Percentiles rank a stretch among this genome's conserved stretches.
Conservation (phyloP, 2,888 invertebrate genomes). For the Sinhomidia bicolor region DNA sequence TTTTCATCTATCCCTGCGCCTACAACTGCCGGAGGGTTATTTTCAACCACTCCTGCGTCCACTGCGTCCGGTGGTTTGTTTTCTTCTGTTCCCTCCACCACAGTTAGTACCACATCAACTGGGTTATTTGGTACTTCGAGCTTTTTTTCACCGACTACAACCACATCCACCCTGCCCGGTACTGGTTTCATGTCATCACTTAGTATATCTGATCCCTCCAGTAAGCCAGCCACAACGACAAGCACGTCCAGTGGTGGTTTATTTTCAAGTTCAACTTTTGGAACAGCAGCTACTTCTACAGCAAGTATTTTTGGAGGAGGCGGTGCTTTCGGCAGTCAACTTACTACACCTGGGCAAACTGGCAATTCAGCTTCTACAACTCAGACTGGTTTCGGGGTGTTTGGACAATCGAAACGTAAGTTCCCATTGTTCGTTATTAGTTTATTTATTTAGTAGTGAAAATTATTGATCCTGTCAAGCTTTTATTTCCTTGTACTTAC, state of each 20-base stretch:
- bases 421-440: background rate
- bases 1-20: slow-evolving; percentile 1
- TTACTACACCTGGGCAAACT: background rate
- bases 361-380: background rate
- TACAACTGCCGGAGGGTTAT: background rate
- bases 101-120: background rate
- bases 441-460: background rate
- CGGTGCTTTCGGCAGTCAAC: background rate
- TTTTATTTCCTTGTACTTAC: background rate
- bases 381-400: slow-evolving; percentile 25
- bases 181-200: slow-evolving; percentile 44
- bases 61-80: slow-evolving; percentile 33
- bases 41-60: background rate
- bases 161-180: background rate
- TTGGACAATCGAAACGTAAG: slow-evolving; percentile 52
- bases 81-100: background rate
- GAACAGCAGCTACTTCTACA: background rate
- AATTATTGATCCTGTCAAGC: background rate
- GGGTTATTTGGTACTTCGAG: slow-evolving; percentile 37
- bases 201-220: slow-evolving; percentile 36
- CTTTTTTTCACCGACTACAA: slow-evolving; percentile 5
- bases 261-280: slow-evolving; percentile 48
- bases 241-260: slow-evolving; percentile 1
- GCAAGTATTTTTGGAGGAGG: slow-evolving; percentile 48
- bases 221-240: slow-evolving; percentile 21